Evolutionary conservation across 2,113 vertebrate genomes (phyloP).

Genomic region (Excalfactoria chinensis): DNA sequence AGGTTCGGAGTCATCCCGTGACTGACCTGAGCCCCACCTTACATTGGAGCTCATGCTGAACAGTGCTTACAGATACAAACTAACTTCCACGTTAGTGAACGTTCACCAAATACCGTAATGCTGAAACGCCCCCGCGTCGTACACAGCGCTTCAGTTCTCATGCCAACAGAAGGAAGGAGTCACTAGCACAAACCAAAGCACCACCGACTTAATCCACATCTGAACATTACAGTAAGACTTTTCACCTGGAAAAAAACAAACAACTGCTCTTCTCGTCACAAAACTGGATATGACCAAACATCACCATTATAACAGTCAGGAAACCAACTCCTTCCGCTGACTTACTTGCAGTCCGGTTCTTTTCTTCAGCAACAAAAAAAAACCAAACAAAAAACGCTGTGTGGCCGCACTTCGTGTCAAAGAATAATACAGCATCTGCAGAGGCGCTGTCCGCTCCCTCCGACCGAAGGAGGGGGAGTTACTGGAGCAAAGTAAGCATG

Average conservation of each 20-base stretch:
- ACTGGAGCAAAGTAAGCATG: constrained; percentile 94
- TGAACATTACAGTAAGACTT: constrained; percentile 25
- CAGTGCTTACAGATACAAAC: background rate
- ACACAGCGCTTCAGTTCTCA: constrained; percentile 11
- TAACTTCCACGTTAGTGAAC: background rate
- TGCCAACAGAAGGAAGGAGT: constrained; percentile 51
- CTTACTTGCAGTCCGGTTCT: background rate
- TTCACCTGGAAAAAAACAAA: constrained; percentile 32
- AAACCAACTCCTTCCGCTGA: background rate
- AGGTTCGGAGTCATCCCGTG: background rate
- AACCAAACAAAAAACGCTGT: background rate
- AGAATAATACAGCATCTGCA: constrained; percentile 93
- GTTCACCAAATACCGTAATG: background rate
- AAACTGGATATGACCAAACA: constrained; percentile 52
- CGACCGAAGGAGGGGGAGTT: constrained; percentile 90
- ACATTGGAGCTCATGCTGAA: background rate
- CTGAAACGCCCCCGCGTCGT: background rate
- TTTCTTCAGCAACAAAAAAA: background rate
- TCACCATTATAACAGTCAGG: background rate
- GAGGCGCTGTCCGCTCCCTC: constrained; percentile 87
- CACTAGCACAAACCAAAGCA: constrained; percentile 51
- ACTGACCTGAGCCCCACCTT: accelerated
- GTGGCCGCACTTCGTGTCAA: constrained; percentile 77
- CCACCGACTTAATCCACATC: constrained; percentile 62
- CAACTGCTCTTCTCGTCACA: constrained; percentile 20